Evolutionary conservation across 2,113 vertebrate genomes (phyloP).

Genomic region (Limanda limanda): DNA sequence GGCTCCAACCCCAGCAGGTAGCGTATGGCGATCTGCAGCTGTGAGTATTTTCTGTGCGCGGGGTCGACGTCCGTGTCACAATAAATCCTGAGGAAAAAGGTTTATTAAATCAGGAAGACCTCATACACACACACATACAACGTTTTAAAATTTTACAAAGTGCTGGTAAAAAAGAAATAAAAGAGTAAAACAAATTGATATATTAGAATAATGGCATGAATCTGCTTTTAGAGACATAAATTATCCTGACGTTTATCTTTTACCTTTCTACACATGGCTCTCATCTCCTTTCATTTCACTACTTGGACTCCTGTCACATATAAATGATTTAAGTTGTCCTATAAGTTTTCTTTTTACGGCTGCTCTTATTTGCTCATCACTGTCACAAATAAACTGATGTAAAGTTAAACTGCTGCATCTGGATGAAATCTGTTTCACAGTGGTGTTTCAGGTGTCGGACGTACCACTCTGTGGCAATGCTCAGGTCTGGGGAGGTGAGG

Average conservation of each 20-base stretch:
- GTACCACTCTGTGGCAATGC: conserved; percentile 91
- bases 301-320: neutral
- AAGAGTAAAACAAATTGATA: neutral
- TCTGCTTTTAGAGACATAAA: neutral
- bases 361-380: too few species aligned
- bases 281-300: neutral
- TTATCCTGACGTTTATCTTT: neutral
- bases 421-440: neutral
- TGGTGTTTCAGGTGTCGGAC: conserved; percentile 5
- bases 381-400: too few species aligned
- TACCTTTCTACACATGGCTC: too few species aligned
- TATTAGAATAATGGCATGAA: neutral
- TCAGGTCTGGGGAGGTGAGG: conserved; percentile 92
- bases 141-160: too few species aligned
- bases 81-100: conserved; percentile 87
- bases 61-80: conserved; percentile 95
- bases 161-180: neutral
- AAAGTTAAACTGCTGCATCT: too few species aligned
- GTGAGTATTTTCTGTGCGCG: conserved; percentile 89
- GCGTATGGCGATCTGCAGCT: conserved; percentile 89
- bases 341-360: too few species aligned
- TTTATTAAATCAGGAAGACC: neutral
- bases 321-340: too few species aligned
- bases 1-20: conserved; percentile 90
- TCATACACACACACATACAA: neutral